A percentile compares a stretch with the other conserved stretches of the same genome.
phyloP scores from a whole-genome alignment of 2,888 invertebrate genomes.

The Platerodrilus igneus region DNA sequence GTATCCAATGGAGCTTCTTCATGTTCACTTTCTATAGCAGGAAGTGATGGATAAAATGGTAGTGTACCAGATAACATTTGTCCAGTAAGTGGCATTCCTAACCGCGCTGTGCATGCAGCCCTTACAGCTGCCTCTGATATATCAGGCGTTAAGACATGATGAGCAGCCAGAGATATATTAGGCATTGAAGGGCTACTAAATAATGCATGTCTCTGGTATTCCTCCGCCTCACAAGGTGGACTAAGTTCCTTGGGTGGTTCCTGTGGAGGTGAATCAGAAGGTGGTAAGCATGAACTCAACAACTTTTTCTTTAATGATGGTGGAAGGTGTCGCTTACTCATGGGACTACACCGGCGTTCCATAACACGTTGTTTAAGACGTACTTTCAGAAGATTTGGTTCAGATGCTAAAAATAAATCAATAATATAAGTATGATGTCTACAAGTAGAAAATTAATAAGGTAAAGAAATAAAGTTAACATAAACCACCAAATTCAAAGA shows the following conservation, averaged over 20 bases:
- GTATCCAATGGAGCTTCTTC: constrained; percentile 48
- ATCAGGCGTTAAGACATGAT: constrained; percentile 44
- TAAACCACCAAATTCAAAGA: too few species aligned
- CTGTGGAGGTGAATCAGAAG: constrained; percentile 60
- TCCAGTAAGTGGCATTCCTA: constrained; percentile 60
- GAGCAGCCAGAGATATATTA: constrained; percentile 80
- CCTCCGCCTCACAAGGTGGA: constrained; percentile 60
- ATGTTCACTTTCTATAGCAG: constrained; percentile 58
- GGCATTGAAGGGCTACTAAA: constrained; percentile 96
- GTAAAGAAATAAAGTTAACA: too few species aligned
- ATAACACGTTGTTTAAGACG: constrained; percentile 91
- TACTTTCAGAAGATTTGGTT: constrained; percentile 93
- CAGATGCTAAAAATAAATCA: constrained; percentile 68
- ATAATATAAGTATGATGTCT: too few species aligned
- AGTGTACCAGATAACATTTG: constrained; percentile 64
- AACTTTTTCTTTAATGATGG: constrained; percentile 71
- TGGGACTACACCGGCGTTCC: constrained; percentile 90
- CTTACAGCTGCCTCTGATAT: constrained; percentile 78
- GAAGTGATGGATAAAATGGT: constrained; percentile 67
- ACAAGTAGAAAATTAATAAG: too few species aligned
- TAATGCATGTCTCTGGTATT: constrained; percentile 63
- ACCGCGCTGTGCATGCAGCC: constrained; percentile 63
- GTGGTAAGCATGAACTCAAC: constrained; percentile 54
- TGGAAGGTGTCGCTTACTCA: constrained; percentile 75
- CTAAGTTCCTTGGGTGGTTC: constrained; percentile 52